Evolutionary conservation across 1,140 invertebrate genomes (phyloP), one percentile per base, ranked within the genome.

Genomic region (Gryon sp.): DNA sequence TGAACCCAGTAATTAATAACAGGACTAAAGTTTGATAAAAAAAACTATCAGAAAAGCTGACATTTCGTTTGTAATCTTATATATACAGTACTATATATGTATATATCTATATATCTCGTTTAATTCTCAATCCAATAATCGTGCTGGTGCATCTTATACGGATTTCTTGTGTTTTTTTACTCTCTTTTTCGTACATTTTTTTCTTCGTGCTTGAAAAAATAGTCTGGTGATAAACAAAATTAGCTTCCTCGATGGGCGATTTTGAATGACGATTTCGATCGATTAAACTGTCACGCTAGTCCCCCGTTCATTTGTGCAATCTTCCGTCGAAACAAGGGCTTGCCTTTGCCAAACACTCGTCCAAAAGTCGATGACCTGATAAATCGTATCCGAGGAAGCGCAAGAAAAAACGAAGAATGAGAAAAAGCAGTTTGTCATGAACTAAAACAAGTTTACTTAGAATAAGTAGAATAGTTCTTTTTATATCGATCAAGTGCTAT

Each of bases 101-200:
- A 63, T 53, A 45, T 18, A 55, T 46, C 63, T 46, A 45, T 68
- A 34, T 40, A 38, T 57, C 48, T 15, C 20, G 38, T 60, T 68
- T 43, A 55, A 18, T 60, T 75, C 52, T 60, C 1, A 34, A 66
- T 41, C 6, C 30, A 60, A 68, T 46, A 69, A 66, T 22, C 28
- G 60, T 65, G 70, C 57, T 70, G 60, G 28, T 69, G 16, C 70
- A 73, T 59, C 30, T 78, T 66, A 66, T 76, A 53, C 41, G 59
- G 46, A 74, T 66, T 69, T 57, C 48, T n/a, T n/a, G n/a, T n/a
- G n/a, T n/a, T n/a, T n/a, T n/a, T n/a, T n/a, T n/a, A n/a, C n/a
- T n/a, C n/a, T n/a, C n/a, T n/a, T n/a, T n/a, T n/a, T n/a, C n/a
- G n/a, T n/a, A n/a, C n/a, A n/a, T n/a, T n/a, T n/a, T n/a, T n/a